Percentiles rank a stretch among this genome's conserved stretches.
Conservation (phyloP, 2,888 invertebrate species). For the Trachelus tabidus region DNA sequence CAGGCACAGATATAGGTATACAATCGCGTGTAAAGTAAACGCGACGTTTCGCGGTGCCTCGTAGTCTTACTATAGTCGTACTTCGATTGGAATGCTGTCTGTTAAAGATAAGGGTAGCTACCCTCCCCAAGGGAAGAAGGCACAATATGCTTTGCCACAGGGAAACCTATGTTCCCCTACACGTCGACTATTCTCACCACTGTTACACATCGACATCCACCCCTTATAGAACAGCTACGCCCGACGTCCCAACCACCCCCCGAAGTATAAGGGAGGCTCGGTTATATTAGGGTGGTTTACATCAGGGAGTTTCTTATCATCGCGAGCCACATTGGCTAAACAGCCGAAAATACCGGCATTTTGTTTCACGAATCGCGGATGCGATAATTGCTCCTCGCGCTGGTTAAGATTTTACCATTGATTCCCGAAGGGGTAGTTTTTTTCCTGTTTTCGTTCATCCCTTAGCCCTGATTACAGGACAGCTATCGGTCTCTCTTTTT, state of each 20-base stretch:
- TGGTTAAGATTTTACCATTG: not conserved
- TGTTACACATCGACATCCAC: constrained; percentile 49
- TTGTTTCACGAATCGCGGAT: constrained; percentile 46
- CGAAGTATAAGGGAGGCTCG: not conserved
- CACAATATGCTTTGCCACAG: constrained; percentile 45
- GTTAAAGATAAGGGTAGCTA: constrained; percentile 57
- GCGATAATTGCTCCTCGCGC: constrained; percentile 51
- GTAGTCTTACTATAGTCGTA: constrained; percentile 24
- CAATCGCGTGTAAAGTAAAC: not conserved
- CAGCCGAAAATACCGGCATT: constrained; percentile 55
- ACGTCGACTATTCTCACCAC: constrained; percentile 48
- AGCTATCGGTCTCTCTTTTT: not conserved
- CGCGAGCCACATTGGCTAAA: constrained; percentile 55
- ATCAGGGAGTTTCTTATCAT: constrained; percentile 49
- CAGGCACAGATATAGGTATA: not conserved
- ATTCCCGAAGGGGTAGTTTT: not conserved
- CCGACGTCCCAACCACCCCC: not conserved
- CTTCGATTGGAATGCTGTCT: constrained; percentile 55
- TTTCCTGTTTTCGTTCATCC: not conserved
- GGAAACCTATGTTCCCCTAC: constrained; percentile 7
- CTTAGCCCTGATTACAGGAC: not conserved
- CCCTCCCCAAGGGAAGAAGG: constrained; percentile 40
- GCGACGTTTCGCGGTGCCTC: constrained; percentile 11
- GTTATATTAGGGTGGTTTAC: not conserved
- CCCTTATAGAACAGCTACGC: not conserved